phyloP scores from a whole-genome alignment of 92 coral and sea anemone species.

The Pocillopora meandrina region DNA sequence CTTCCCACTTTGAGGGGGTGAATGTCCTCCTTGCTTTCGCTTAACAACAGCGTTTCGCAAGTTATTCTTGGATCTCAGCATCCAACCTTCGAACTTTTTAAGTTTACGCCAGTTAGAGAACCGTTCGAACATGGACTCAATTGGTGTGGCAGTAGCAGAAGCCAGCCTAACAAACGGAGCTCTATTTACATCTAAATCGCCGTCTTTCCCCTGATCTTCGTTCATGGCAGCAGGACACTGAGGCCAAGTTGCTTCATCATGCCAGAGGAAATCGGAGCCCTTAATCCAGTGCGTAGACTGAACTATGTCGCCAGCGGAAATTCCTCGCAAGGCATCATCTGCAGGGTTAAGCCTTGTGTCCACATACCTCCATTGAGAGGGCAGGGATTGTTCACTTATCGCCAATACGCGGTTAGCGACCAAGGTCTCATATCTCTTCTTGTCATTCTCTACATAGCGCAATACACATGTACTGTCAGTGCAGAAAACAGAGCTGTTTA shows the following conservation, averaged over 20 bases:
- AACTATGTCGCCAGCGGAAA: constrained; percentile 38
- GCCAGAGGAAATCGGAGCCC: constrained; percentile 48
- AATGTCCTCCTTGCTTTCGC: constrained; percentile 27
- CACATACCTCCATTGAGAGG: constrained; percentile 22
- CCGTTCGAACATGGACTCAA: constrained; percentile 28
- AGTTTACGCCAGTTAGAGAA: constrained; percentile 49
- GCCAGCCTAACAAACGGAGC: constrained; percentile 14
- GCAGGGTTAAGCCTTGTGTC: constrained; percentile 38
- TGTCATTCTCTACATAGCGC: constrained; percentile 46
- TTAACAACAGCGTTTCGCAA: constrained; percentile 5
- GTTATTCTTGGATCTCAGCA: constrained; percentile 34
- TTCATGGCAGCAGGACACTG: background rate
- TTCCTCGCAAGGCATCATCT: constrained; percentile 53
- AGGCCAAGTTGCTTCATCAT: constrained; percentile 35
- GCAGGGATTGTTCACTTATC: constrained; percentile 21
- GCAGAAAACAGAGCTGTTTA: constrained; percentile 31
- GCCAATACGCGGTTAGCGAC: constrained; percentile 22
- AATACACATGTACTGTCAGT: constrained; percentile 57
- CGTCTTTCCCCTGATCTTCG: background rate
- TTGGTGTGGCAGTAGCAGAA: constrained; percentile 8
- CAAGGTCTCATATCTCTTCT: constrained; percentile 36
- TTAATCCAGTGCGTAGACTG: constrained; percentile 29
- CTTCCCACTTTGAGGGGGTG: background rate
- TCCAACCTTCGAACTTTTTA: constrained; percentile 49
- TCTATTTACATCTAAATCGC: background rate